A percentile compares a stretch with the other conserved stretches of the same genome.
phyloP scores from a whole-genome alignment of 2,888 invertebrate genomes.

The Archaeoteleia sp. region DNA sequence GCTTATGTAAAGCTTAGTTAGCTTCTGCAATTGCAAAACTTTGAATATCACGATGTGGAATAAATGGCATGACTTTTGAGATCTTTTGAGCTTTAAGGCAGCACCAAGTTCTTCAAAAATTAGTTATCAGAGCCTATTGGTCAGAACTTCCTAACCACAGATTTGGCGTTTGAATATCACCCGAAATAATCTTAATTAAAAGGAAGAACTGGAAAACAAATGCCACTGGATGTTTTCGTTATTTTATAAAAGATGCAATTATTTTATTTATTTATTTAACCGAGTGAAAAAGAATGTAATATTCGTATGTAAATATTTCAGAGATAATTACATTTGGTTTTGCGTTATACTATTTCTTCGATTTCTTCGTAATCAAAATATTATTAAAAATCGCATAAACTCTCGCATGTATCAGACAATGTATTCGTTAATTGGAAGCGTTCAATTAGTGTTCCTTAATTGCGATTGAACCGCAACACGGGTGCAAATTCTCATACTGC shows the following conservation, averaged over 20 bases:
- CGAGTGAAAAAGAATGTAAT: no score
- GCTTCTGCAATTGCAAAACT: conserved; percentile 39
- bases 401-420: conserved; percentile 13
- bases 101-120: conserved; percentile 28
- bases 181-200: conserved; percentile 24
- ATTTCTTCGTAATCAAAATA: conserved; percentile 2
- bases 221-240: no score
- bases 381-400: conserved; percentile 14
- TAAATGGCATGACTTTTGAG: conserved; percentile 35
- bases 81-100: conserved; percentile 26
- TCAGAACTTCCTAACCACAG: conserved; percentile 19
- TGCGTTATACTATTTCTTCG: no score
- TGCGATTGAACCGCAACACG: conserved; percentile 62
- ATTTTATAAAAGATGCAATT: no score
- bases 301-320: no score
- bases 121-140: conserved; percentile 13
- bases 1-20: conserved; percentile 40
- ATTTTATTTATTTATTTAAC: no score
- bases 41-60: conserved; percentile 31
- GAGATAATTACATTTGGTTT: no score
- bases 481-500: conserved; percentile 64
- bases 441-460: conserved; percentile 71
- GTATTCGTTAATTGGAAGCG: conserved; percentile 67
- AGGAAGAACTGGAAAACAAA: no score
- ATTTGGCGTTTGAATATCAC: conserved; percentile 19